Evolutionary conservation across 2,797 vertebrate species (phyloP), one percentile per base, ranked within the genome.

Genomic region (Eutrigla gurnardus): DNA sequence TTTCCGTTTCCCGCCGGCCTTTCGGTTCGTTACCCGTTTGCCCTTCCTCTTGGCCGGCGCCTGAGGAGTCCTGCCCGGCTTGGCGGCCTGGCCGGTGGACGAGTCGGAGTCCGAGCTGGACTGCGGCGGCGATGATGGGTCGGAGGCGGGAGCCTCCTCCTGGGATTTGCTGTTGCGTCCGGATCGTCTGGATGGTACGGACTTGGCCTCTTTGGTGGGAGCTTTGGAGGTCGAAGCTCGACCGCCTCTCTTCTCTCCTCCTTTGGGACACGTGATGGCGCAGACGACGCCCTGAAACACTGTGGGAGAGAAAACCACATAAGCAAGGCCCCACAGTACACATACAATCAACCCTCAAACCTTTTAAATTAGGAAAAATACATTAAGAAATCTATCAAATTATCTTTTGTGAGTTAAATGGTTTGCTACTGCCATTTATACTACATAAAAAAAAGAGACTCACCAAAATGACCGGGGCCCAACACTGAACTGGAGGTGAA

Each of bases 231-330:
- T 94, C 42, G 97, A 95, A 49, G 95, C 94, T 59, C 96, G 93
- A 53, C 94, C 88, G 57, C 96, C 94, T 66, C 97, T 95, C 82
- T 97, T 98, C 79, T 97, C 97, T 70, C 96, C 97, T 84, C 97
- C 98, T 93, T 97, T 97, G 33, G 96, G 93, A 91, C 96, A 96
- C 0, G 96, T 95, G 88, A 97, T 91, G 57, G 95, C 95, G 73
- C 95, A 97, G 73, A 92, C 95, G 65, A 94, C 96, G 64, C 95
- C 95, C 89, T 94, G 94, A 89, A 95, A 94, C 75, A 92, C 96
- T 97, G 90, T 70, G 82, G 54, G 13, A 54, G 15, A 87, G 17
- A 85, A 25, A 46, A 36, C 4, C 5, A 68, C 4, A 36, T 65
- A 5, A 75, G 10, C 35, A 45, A 17, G 12, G 2, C 9, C 7